A percentile compares a stretch with the other conserved stretches of the same genome.
Conservation (phyloP, 2,113 vertebrate genomes). For the Zeus faber region DNA sequence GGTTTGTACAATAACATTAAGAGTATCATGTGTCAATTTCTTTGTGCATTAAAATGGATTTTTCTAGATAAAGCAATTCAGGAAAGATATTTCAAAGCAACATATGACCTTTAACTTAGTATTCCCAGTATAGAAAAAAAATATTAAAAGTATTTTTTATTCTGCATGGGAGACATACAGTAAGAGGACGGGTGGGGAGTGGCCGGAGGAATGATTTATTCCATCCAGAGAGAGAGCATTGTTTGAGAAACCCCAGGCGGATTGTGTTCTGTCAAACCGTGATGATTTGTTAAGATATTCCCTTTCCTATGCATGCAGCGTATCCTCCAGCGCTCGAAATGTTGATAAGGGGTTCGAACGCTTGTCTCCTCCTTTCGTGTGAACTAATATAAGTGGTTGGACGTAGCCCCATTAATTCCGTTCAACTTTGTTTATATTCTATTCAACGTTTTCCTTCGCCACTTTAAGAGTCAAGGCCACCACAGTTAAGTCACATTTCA, state of each 20-base stretch:
- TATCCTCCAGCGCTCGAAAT: conserved; percentile 28
- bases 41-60: too few relatives aligned
- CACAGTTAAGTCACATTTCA: too few relatives aligned
- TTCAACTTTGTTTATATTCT: conserved; percentile 27
- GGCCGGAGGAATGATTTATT: conserved; percentile 6
- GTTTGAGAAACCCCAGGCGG: conserved; percentile 36
- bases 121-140: too few relatives aligned
- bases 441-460: too few relatives aligned
- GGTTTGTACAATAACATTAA: too few relatives aligned
- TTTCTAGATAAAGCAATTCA: too few relatives aligned
- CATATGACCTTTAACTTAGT: too few relatives aligned
- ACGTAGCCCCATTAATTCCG: conserved; percentile 24
- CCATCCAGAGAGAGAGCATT: conserved; percentile 24
- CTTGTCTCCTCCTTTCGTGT: neutral
- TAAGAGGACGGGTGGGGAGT: too few relatives aligned
- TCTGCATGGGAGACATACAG: too few relatives aligned
- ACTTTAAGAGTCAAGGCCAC: neutral
- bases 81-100: too few relatives aligned
- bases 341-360: conserved; percentile 17
- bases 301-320: conserved; percentile 31
- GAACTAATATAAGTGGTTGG: conserved; percentile 31
- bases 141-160: too few relatives aligned
- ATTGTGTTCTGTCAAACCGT: conserved; percentile 9
- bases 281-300: conserved; percentile 36
- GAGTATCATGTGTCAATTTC: too few relatives aligned